phyloP scores from a whole-genome alignment of 2,888 invertebrate genomes.

The Diadromus collaris region DNA sequence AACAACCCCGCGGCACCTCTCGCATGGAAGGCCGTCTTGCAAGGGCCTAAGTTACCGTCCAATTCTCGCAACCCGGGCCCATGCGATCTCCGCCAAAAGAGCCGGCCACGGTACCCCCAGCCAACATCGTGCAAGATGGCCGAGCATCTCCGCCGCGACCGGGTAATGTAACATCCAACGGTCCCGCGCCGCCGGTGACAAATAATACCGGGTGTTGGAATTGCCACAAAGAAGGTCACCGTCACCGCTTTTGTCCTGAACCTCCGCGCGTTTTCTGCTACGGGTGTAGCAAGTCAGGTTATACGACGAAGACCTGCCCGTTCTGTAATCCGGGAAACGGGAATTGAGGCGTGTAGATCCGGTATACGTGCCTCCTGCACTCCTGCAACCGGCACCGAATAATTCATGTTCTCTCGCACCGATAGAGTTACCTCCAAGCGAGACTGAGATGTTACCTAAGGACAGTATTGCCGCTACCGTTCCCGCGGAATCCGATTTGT shows the following conservation, averaged over 20 bases:
- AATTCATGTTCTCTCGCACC: background rate
- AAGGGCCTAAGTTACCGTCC: too few relatives aligned
- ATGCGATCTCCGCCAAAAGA: too few relatives aligned
- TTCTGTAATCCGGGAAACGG: background rate
- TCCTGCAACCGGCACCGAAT: background rate
- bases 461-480: background rate
- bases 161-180: background rate
- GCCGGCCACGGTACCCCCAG: too few relatives aligned
- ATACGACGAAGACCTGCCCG: background rate
- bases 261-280: background rate
- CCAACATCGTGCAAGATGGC: background rate
- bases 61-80: too few relatives aligned
- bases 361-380: background rate
- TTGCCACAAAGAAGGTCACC: background rate
- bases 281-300: background rate
- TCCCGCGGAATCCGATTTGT: background rate
- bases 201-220: slow-evolving; percentile 1
- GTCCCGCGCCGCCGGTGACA: background rate
- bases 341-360: background rate
- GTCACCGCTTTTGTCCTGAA: background rate
- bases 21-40: too few relatives aligned
- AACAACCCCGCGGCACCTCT: too few relatives aligned
- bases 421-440: background rate
- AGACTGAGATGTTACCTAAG: background rate
- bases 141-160: too few relatives aligned